Conservation (phyloP, 2,888 invertebrate genomes). For the Dolichomitus sp. region DNA sequence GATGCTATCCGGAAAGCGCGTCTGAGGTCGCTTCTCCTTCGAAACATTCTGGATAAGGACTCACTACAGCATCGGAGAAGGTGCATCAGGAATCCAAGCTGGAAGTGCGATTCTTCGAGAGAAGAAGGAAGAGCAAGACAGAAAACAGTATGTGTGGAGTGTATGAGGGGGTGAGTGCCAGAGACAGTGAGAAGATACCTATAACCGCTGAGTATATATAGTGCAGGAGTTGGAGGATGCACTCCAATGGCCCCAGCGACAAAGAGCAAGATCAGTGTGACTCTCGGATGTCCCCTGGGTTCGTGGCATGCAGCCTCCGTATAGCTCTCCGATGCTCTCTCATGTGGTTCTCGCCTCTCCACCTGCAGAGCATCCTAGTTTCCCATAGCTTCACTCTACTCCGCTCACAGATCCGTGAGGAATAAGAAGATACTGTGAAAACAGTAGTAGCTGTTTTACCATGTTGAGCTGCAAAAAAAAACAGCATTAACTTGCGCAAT, state of each 20-base stretch:
- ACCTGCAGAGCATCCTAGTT: constrained; percentile 31
- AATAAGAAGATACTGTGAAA: constrained; percentile 8
- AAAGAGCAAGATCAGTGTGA: constrained; percentile 84
- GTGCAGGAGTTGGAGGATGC: constrained; percentile 73
- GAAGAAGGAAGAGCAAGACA: constrained; percentile 54
- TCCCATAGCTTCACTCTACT: constrained; percentile 48
- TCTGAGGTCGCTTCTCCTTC: constrained; percentile 48
- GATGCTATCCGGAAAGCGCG: constrained; percentile 52
- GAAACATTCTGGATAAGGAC: constrained; percentile 36
- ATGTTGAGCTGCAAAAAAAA: not conserved
- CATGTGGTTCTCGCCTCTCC: constrained; percentile 76
- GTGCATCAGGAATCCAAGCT: constrained; percentile 59
- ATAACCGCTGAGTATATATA: constrained; percentile 29
- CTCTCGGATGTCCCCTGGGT: constrained; percentile 80
- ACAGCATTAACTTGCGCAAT: not conserved
- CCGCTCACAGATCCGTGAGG: constrained; percentile 22
- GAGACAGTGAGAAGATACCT: constrained; percentile 25
- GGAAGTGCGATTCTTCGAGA: constrained; percentile 39
- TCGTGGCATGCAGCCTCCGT: constrained; percentile 60
- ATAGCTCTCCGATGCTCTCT: constrained; percentile 71
- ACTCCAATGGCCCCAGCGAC: constrained; percentile 80
- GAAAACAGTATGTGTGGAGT: constrained; percentile 30
- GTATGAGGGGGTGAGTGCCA: constrained; percentile 13
- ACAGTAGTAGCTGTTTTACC: constrained; percentile 10
- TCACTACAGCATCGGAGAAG: constrained; percentile 26